Base-by-base conservation (phyloP, 2,797 vertebrate species). In the Acrossocheilus fasciatus region DNA sequence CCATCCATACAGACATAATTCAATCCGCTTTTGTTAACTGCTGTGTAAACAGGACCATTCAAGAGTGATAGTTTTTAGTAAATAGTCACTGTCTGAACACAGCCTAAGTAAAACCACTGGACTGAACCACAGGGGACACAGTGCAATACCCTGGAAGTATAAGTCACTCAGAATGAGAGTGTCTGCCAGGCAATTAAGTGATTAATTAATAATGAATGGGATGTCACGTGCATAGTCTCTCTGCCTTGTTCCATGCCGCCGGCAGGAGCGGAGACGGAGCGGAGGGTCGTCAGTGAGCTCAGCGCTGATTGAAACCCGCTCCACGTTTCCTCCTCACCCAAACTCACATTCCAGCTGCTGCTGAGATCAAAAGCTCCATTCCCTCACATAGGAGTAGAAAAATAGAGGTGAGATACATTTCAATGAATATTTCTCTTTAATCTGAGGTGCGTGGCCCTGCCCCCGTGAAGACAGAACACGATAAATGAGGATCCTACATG, bases 341-440 rank as follows among this genome's bases (percentile, higher is more conserved):
- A 50, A 69, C 83, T 72, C 77, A 62, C 43, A 54, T 68, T 88
- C 73, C 77, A 78, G 84, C 74, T 86, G 87, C 74, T 50, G 74
- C 59, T n/a, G 36, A 87, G 83, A 89, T 88, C 84, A 90, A 88
- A 87, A 83, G 83, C 81, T 77, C 66, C 77, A 86, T 83, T 89
- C 81, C 62, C 83, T 83, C 85, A 69, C 52, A n/a, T 30, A 57
- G 87, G 76, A 66, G 69, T n/a, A 8, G 76, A 79, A 84, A 89
- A 89, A 90, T 74, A 80, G 54, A 89, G 84, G 83, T 82, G 87
- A 90, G 70, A 79, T 76, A 82, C 75, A 88, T 87, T 81, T 73
- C 30, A 81, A 90, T 89, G 86, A 89, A 90, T 90, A 88, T 89
- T 90, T 90, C 82, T 82, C 77, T 90, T 88, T 89, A 89, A 89